Conservation (phyloP, 2,113 vertebrate genomes). For the Tupaia chinensis region DNA sequence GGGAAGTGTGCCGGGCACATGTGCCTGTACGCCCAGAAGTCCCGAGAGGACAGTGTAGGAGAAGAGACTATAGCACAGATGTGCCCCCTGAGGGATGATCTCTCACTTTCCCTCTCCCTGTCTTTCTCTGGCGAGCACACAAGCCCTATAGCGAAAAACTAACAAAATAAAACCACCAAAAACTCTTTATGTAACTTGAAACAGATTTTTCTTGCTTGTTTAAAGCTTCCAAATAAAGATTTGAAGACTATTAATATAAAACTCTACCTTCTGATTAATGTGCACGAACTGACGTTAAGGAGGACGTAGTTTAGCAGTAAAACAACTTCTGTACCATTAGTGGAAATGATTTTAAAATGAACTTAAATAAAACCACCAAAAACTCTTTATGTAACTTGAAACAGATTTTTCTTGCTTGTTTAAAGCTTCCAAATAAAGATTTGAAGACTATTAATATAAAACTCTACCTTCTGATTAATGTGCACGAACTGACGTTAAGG, state of each 20-base stretch:
- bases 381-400: slow-evolving; percentile 44
- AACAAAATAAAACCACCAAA: neutral
- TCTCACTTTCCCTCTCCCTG: no score
- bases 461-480: slow-evolving; percentile 34
- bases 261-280: slow-evolving; percentile 34
- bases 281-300: neutral
- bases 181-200: slow-evolving; percentile 44
- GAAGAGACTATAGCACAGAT: no score
- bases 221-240: slow-evolving; percentile 57
- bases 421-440: slow-evolving; percentile 57
- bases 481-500: neutral
- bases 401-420: slow-evolving; percentile 32
- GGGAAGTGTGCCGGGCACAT: no score
- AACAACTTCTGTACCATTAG: slow-evolving; percentile 57
- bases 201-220: slow-evolving; percentile 28
- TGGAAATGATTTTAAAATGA: neutral
- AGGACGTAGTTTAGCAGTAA: slow-evolving; percentile 27
- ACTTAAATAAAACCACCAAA: neutral
- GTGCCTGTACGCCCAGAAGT: no score
- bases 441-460: slow-evolving; percentile 9
- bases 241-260: slow-evolving; percentile 9
- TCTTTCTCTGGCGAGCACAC: no score
- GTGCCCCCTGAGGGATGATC: no score
- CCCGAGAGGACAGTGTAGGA: no score
- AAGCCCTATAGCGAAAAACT: no score